These are phyloP conservation scores for Troides helena DNA, from an alignment of 2,888 invertebrate species.

Conservation along the genomic window DNA sequence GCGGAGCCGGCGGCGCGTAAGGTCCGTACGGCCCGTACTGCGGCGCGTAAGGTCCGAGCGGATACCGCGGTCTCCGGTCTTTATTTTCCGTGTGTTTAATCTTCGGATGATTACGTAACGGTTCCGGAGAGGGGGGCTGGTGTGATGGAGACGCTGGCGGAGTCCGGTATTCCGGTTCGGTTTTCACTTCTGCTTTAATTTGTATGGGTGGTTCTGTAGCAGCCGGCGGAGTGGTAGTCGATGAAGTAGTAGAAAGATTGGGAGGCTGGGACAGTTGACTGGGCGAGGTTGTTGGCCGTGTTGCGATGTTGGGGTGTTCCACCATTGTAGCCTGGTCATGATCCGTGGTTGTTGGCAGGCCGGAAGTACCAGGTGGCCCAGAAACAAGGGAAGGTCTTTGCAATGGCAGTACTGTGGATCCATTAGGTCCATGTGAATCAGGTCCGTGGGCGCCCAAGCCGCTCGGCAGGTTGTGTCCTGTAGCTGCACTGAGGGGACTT, in stretches of 20 bases:
- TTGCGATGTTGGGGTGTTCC: constrained; percentile 24
- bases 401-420: constrained; percentile 12
- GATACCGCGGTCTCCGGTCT: constrained; percentile 64
- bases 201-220: constrained; percentile 45
- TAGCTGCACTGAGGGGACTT: constrained; percentile 2
- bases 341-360: constrained; percentile 12
- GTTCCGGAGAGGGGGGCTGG: constrained; percentile 50
- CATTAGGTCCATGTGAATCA: constrained; percentile 10
- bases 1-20: constrained; percentile 55
- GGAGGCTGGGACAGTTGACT: constrained; percentile 20
- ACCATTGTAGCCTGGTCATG: constrained; percentile 10
- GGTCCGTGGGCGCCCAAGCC: constrained; percentile 6
- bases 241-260: constrained; percentile 14
- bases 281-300: constrained; percentile 28
- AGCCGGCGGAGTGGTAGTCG: constrained; percentile 26
- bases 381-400: constrained; percentile 27
- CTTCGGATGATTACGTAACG: constrained; percentile 63
- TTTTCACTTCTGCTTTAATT: constrained; percentile 73
- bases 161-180: constrained; percentile 69
- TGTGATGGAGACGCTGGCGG: constrained; percentile 55
- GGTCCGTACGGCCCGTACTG: constrained; percentile 72
- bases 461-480: constrained; percentile 1
- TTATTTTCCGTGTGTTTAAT: constrained; percentile 74
- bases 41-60: constrained; percentile 74
- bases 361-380: constrained; percentile 28